These are phyloP conservation scores for Augochlora pura DNA, from an alignment of 1,140 invertebrate species.

Conservation along the genomic window DNA sequence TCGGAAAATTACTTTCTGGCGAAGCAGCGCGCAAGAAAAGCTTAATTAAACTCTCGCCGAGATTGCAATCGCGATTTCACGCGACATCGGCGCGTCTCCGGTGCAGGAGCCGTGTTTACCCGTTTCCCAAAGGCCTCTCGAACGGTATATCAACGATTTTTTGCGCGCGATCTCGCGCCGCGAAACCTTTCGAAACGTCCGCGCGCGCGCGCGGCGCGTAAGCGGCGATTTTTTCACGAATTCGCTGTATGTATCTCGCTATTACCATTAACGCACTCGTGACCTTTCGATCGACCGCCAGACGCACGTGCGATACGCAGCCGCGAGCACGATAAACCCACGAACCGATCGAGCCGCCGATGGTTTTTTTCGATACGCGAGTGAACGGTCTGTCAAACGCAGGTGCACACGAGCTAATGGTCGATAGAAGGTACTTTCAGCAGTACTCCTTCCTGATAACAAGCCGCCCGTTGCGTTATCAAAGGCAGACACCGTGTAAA, in stretches of 20 bases:
- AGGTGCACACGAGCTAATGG: slow-evolving; percentile 1
- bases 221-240: slow-evolving; percentile 50
- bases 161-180: slow-evolving; percentile 10
- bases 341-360: slow-evolving; percentile 3
- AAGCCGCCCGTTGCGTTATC: no score
- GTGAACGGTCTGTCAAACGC: slow-evolving; percentile 16
- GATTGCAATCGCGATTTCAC: slow-evolving; percentile 27
- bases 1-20: background rate
- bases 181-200: slow-evolving; percentile 27
- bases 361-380: background rate
- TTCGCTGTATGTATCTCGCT: slow-evolving; percentile 20
- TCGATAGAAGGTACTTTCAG: background rate
- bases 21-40: slow-evolving; percentile 20
- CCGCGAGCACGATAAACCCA: slow-evolving; percentile 46
- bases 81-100: slow-evolving; percentile 25
- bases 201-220: background rate
- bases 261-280: slow-evolving; percentile 47
- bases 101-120: background rate
- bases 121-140: slow-evolving; percentile 48
- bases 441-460: background rate
- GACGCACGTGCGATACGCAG: slow-evolving; percentile 46
- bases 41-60: background rate
- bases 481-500: no score
- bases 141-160: slow-evolving; percentile 52
- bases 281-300: slow-evolving; percentile 51